Evolutionary conservation across 1,140 invertebrate species (phyloP).

Genomic region (Zaprionus taronus): DNA sequence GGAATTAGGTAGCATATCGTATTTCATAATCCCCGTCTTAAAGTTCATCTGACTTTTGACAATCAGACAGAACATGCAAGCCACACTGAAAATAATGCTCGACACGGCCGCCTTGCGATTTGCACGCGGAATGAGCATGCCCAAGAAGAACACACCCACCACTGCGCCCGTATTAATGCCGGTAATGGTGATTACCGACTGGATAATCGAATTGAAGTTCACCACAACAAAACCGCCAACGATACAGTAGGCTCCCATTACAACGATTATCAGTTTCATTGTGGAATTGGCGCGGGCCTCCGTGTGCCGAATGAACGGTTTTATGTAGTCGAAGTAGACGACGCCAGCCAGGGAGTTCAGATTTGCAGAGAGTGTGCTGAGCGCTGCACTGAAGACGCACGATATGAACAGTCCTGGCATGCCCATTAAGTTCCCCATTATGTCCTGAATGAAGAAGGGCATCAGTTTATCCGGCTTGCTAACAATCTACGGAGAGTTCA

Average conservation of each 20-base stretch:
- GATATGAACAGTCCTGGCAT: slow-evolving; percentile 89
- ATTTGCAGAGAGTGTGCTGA: slow-evolving; percentile 90
- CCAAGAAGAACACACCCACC: slow-evolving; percentile 89
- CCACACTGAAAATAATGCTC: slow-evolving; percentile 88
- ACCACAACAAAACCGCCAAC: slow-evolving; percentile 87
- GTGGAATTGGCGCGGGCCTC: slow-evolving; percentile 86
- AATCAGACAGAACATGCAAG: slow-evolving; percentile 91
- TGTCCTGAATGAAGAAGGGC: slow-evolving; percentile 88
- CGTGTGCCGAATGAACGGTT: slow-evolving; percentile 85
- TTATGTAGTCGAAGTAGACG: slow-evolving; percentile 90
- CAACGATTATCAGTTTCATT: slow-evolving; percentile 87
- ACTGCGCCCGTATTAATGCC: slow-evolving; percentile 89
- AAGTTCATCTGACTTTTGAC: slow-evolving; percentile 90
- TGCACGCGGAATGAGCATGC: slow-evolving; percentile 89
- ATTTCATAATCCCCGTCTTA: slow-evolving; percentile 86
- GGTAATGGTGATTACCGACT: slow-evolving; percentile 87
- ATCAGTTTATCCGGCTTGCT: slow-evolving; percentile 86
- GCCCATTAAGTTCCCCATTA: slow-evolving; percentile 86
- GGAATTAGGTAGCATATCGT: slow-evolving; percentile 85
- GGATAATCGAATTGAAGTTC: slow-evolving; percentile 87
- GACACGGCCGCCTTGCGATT: slow-evolving; percentile 89
- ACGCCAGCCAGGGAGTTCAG: slow-evolving; percentile 91
- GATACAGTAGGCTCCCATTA: slow-evolving; percentile 87
- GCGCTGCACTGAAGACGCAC: slow-evolving; percentile 89
- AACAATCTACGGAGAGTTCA: slow-evolving; percentile 59